phyloP scores from a whole-genome alignment of 2,797 vertebrate species.

The Schizothorax lantsangensis region DNA sequence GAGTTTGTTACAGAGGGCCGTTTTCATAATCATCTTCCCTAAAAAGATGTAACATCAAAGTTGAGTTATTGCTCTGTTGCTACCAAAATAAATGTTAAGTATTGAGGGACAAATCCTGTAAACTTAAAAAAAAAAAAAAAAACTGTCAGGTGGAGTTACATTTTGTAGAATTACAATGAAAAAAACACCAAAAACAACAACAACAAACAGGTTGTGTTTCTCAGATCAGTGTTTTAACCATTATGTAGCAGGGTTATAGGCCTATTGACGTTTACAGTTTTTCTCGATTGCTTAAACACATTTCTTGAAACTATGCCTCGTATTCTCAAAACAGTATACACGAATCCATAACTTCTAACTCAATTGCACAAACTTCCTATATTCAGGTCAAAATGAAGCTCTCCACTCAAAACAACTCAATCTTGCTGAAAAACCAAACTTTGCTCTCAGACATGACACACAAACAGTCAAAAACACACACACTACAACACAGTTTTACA shows the following conservation, averaged over 20 bases:
- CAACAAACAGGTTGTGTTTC: no score
- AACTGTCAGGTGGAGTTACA: constrained; percentile 1
- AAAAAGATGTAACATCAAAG: constrained; percentile 11
- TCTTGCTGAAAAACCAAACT: no score
- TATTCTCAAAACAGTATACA: no score
- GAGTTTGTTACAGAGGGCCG: constrained; percentile 8
- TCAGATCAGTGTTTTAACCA: neutral
- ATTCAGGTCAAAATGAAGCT: no score
- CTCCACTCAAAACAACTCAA: no score
- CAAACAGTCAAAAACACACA: no score
- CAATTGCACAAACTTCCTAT: no score
- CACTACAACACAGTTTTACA: no score
- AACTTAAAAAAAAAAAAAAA: neutral
- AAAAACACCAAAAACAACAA: neutral
- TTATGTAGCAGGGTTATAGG: neutral
- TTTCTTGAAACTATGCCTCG: no score
- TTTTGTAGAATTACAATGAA: neutral
- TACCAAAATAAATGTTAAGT: constrained; percentile 19
- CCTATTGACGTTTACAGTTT: neutral
- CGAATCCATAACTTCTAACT: no score
- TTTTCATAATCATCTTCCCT: neutral
- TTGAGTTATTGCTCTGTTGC: constrained; percentile 5
- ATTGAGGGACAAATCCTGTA: neutral
- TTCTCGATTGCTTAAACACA: no score
- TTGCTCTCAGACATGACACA: no score